These are phyloP conservation scores for Oryzias sinensis DNA, from an alignment of 2,797 vertebrate species.

Conservation along the genomic window DNA sequence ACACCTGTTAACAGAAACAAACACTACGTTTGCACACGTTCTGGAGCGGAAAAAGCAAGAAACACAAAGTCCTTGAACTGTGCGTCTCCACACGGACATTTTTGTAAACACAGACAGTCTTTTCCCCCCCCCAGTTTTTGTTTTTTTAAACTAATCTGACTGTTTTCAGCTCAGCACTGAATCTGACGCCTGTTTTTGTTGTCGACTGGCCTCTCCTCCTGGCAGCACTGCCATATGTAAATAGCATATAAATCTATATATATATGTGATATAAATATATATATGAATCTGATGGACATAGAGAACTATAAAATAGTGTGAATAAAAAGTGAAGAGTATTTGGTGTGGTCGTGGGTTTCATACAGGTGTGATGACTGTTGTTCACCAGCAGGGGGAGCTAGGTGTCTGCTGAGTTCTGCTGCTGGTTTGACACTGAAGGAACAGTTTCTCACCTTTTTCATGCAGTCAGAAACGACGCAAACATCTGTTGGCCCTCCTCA, in stretches of 20 bases:
- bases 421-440: no score
- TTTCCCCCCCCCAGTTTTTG: slow-evolving; percentile 16
- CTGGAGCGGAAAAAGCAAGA: slow-evolving; percentile 40
- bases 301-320: slow-evolving; percentile 72
- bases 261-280: slow-evolving; percentile 51
- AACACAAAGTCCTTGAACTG: slow-evolving; percentile 9
- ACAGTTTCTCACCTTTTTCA: no score
- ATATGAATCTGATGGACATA: slow-evolving; percentile 63
- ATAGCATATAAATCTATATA: slow-evolving; percentile 72
- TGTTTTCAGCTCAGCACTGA: slow-evolving; percentile 65
- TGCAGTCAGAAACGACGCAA: no score
- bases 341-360: slow-evolving; percentile 15
- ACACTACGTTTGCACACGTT: slow-evolving; percentile 67
- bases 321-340: slow-evolving; percentile 65
- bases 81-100: slow-evolving; percentile 11
- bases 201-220: slow-evolving; percentile 65
- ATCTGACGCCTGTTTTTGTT: slow-evolving; percentile 49
- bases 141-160: slow-evolving; percentile 27
- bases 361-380: neutral
- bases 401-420: neutral
- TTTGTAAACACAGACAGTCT: slow-evolving; percentile 17
- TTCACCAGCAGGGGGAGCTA: slow-evolving; percentile 40
- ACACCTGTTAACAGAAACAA: neutral
- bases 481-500: no score
- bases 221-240: slow-evolving; percentile 71